These are phyloP conservation scores for Bagarius yarrelli DNA, from an alignment of 2,113 vertebrate genomes.

Conservation along the genomic window DNA sequence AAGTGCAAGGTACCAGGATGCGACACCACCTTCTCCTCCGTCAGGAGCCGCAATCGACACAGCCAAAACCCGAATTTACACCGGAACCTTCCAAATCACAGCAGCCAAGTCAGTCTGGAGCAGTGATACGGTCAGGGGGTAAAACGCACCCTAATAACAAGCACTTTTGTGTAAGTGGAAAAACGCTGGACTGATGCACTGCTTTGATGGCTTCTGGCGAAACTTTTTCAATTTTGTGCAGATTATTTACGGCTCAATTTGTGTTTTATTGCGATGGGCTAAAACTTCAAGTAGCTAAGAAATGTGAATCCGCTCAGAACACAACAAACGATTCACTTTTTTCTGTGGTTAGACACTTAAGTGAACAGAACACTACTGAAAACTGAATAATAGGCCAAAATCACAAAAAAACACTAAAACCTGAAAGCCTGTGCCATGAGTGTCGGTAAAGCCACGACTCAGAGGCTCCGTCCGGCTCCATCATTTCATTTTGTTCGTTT, in stretches of 20 bases:
- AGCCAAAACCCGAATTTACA: slow-evolving; percentile 98
- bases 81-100: slow-evolving; percentile 76
- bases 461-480: background rate
- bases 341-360: background rate
- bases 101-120: slow-evolving; percentile 55
- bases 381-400: background rate
- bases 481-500: too few relatives aligned
- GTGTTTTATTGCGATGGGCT: background rate
- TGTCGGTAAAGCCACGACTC: background rate
- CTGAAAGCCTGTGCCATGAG: background rate
- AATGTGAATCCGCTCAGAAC: background rate
- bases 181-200: background rate
- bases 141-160: background rate
- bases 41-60: slow-evolving; percentile 92
- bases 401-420: background rate
- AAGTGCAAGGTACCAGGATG: slow-evolving; percentile 94
- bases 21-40: slow-evolving; percentile 91
- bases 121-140: slow-evolving; percentile 45
- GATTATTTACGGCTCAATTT: background rate
- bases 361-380: background rate
- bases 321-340: background rate
- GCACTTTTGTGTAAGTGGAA: slow-evolving; percentile 30
- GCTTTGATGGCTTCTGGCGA: background rate
- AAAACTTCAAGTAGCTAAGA: background rate
- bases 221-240: background rate